Evolutionary conservation across 2,113 vertebrate genomes (phyloP).

Genomic region (Helogale parvula): DNA sequence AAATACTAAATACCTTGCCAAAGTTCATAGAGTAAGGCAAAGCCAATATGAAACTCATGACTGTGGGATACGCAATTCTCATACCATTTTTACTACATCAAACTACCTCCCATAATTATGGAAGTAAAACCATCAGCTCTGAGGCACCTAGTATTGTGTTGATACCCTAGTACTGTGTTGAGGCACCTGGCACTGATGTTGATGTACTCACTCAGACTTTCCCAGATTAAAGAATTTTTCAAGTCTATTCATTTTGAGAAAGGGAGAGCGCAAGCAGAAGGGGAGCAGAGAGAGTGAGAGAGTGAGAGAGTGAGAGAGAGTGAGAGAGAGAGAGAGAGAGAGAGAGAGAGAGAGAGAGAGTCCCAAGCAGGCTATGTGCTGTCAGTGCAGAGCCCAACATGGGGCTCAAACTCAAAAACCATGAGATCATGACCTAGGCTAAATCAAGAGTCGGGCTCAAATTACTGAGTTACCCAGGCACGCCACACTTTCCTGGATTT

Average conservation of each 20-base stretch:
- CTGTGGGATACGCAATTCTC: not conserved
- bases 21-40: not conserved
- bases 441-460: too few species aligned
- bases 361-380: too few species aligned
- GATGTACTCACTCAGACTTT: not conserved
- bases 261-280: too few species aligned
- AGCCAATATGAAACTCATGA: not conserved
- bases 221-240: not conserved
- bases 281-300: too few species aligned
- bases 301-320: too few species aligned
- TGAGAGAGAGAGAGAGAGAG: too few species aligned
- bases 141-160: not conserved
- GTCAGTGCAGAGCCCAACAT: too few species aligned
- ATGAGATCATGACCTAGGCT: too few species aligned
- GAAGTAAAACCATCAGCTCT: not conserved
- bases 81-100: not conserved
- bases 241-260: too few species aligned
- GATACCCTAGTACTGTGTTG: not conserved
- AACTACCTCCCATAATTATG: not conserved
- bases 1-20: constrained; percentile 1
- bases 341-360: too few species aligned
- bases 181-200: not conserved
- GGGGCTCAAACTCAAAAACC: too few species aligned
- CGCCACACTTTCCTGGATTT: not conserved
- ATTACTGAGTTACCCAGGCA: too few species aligned